Conservation (phyloP, 2,797 vertebrate genomes). For the Smutsia temminckii region DNA sequence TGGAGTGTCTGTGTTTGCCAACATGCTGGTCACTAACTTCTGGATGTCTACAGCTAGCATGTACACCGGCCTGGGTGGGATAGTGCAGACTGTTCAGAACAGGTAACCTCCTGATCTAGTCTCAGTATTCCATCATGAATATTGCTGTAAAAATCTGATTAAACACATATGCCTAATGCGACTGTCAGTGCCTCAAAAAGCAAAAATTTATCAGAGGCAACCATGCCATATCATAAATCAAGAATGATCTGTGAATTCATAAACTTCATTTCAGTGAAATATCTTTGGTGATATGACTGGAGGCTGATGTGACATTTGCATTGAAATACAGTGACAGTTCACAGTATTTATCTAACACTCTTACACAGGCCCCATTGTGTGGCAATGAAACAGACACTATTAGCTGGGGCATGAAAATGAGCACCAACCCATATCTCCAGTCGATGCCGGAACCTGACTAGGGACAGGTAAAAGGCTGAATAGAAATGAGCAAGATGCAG, state of each 20-base stretch:
- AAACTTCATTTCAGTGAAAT: constrained; percentile 70
- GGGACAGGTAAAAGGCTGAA: neutral
- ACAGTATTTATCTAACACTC: constrained; percentile 56
- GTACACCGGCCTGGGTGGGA: constrained; percentile 84
- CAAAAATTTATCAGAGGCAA: constrained; percentile 64
- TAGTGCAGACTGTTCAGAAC: constrained; percentile 86
- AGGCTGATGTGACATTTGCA: constrained; percentile 67
- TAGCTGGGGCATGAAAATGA: constrained; percentile 57
- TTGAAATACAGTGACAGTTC: constrained; percentile 62
- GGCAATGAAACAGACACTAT: neutral
- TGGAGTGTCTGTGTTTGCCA: constrained; percentile 94
- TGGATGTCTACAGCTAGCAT: constrained; percentile 87
- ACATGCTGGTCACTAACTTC: constrained; percentile 94
- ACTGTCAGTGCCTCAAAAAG: constrained; percentile 65
- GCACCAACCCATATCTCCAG: neutral
- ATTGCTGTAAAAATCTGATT: constrained; percentile 45
- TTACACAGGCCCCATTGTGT: constrained; percentile 54
- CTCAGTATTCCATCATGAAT: rapidly evolving
- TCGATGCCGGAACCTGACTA: neutral
- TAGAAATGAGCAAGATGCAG: neutral
- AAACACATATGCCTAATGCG: constrained; percentile 46
- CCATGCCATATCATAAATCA: constrained; percentile 57
- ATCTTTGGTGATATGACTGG: constrained; percentile 52
- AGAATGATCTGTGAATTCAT: constrained; percentile 64
- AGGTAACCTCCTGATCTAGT: constrained; percentile 79